phyloP scores from a whole-genome alignment of 2,797 vertebrate genomes.

The Melanotaenia trifasciata region DNA sequence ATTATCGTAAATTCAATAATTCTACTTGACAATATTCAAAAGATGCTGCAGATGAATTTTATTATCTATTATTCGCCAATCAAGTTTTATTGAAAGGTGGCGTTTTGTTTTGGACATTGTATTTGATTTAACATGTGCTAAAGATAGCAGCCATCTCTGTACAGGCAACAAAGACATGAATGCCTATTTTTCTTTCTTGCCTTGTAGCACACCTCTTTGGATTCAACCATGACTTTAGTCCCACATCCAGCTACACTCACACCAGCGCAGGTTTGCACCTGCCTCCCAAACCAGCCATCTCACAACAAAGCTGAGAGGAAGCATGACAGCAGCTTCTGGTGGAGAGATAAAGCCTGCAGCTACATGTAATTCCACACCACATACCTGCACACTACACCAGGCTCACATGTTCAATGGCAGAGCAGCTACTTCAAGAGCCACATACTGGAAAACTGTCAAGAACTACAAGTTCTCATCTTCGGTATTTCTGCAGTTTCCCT shows the following conservation, averaged over 20 bases:
- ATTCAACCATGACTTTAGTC: slow-evolving; percentile 41
- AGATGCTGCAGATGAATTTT: too few species aligned
- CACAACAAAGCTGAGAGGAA: slow-evolving; percentile 50
- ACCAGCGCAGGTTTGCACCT: slow-evolving; percentile 35
- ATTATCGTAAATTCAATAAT: too few species aligned
- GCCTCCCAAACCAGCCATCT: slow-evolving; percentile 44
- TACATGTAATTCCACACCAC: slow-evolving; percentile 70
- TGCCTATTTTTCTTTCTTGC: background rate
- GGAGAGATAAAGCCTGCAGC: slow-evolving; percentile 65
- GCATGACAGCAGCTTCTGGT: slow-evolving; percentile 49
- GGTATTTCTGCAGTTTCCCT: background rate
- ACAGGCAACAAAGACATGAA: too few species aligned
- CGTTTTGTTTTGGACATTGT: too few species aligned
- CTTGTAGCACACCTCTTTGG: slow-evolving; percentile 43
- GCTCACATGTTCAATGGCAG: slow-evolving; percentile 1
- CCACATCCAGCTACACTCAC: slow-evolving; percentile 38
- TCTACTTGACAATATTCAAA: too few species aligned
- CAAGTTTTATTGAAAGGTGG: too few species aligned
- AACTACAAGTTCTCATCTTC: background rate
- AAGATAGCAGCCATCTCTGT: too few species aligned
- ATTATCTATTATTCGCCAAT: too few species aligned
- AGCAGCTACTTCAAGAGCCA: background rate
- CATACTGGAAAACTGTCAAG: background rate
- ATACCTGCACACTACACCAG: slow-evolving; percentile 23
- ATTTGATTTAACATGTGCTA: too few species aligned